phyloP scores from a whole-genome alignment of 2,113 vertebrate species.

The Pleuronectes platessa region DNA sequence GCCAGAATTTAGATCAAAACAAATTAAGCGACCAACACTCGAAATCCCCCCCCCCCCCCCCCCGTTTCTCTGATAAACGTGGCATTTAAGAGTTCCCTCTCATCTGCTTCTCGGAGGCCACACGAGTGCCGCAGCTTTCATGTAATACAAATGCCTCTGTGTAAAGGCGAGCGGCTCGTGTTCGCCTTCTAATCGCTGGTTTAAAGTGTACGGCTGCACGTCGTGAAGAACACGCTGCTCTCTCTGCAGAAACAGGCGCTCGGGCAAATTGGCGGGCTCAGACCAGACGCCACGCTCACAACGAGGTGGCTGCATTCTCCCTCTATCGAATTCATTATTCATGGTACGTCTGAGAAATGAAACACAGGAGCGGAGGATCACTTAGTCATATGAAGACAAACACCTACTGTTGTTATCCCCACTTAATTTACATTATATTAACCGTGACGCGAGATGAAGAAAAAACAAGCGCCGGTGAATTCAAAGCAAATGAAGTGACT shows the following conservation, averaged over 20 bases:
- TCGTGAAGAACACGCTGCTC: constrained; percentile 23
- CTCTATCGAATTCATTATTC: constrained; percentile 20
- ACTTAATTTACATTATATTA: not conserved
- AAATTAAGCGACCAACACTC: constrained; percentile 40
- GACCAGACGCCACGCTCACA: constrained; percentile 14
- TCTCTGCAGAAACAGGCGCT: constrained; percentile 24
- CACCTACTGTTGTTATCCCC: not conserved
- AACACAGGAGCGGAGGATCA: constrained; percentile 16
- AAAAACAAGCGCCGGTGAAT: not conserved
- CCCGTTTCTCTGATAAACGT: constrained; percentile 44
- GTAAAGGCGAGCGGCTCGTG: constrained; percentile 31
- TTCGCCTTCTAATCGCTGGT: constrained; percentile 13
- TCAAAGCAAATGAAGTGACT: not conserved
- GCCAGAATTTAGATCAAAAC: constrained; percentile 58
- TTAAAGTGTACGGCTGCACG: constrained; percentile 8
- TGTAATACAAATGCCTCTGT: constrained; percentile 55
- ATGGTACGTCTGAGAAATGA: constrained; percentile 18
- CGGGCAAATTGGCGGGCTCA: constrained; percentile 34
- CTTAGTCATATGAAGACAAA: constrained; percentile 6
- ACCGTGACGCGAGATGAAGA: not conserved
- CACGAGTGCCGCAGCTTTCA: constrained; percentile 43
- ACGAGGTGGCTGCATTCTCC: constrained; percentile 8
- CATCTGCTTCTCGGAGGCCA: constrained; percentile 46
- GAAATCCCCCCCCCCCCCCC: constrained; percentile 33
- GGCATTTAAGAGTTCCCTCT: constrained; percentile 59